phyloP scores from a whole-genome alignment of 2,888 invertebrate genomes.

The Drosophila kanekoi region DNA sequence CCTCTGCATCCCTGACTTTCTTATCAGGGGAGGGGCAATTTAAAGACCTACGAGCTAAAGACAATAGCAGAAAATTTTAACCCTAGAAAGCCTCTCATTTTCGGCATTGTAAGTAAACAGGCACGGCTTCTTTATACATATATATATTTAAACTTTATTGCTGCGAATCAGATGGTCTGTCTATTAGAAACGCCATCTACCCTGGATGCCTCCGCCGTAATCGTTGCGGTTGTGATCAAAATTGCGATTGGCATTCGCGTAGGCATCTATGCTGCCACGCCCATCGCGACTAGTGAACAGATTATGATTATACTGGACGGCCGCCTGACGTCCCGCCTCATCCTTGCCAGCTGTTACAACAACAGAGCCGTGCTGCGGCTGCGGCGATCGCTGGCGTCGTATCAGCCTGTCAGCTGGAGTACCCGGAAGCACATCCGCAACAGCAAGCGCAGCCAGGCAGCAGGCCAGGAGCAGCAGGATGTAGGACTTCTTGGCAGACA shows the following conservation, averaged over 20 bases:
- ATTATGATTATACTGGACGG: conserved; percentile 71
- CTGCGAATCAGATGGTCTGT: neutral
- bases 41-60: conserved; percentile 4
- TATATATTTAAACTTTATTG: conserved; percentile 17
- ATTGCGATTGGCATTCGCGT: conserved; percentile 67
- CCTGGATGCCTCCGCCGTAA: conserved; percentile 61
- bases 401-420: neutral
- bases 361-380: conserved; percentile 47
- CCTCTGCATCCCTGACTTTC: conserved; percentile 16
- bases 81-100: too few relatives aligned
- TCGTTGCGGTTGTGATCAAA: conserved; percentile 65
- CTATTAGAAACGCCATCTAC: conserved; percentile 53
- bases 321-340: conserved; percentile 56
- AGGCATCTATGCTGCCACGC: conserved; percentile 67
- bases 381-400: conserved; percentile 16
- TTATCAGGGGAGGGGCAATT: conserved; percentile 16
- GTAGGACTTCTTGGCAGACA: conserved; percentile 43
- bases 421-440: neutral
- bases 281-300: conserved; percentile 66
- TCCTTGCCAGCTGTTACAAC: conserved; percentile 50
- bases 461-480: conserved; percentile 41
- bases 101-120: neutral
- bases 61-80: conserved; percentile 3
- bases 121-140: conserved; percentile 4
- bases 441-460: conserved; percentile 26